Evolutionary conservation across 2,113 vertebrate species (phyloP).

Genomic region (Prinia subflava): DNA sequence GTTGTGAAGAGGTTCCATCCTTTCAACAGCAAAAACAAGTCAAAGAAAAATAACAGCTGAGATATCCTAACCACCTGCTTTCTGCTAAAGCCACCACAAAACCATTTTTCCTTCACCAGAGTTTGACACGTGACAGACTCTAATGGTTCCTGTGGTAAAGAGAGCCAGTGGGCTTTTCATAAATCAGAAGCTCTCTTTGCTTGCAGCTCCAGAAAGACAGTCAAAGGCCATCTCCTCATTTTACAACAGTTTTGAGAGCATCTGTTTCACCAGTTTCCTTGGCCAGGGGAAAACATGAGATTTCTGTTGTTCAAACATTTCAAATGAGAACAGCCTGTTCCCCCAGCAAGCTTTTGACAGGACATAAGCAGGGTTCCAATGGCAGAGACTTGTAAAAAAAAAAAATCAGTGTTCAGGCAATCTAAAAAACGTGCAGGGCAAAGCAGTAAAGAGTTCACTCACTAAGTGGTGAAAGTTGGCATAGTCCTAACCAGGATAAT

Average conservation of each 20-base stretch:
- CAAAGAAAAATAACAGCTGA: not conserved
- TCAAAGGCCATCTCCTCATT: not conserved
- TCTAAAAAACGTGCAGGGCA: not conserved
- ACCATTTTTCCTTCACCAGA: not conserved
- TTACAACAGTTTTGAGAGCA: not conserved
- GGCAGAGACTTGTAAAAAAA: not conserved
- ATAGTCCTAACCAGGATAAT: not conserved
- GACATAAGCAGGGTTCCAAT: not conserved
- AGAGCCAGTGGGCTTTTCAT: not conserved
- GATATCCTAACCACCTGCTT: not conserved
- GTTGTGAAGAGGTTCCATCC: not conserved
- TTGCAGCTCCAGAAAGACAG: not conserved
- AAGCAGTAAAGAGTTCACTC: not conserved
- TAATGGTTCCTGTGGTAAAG: not conserved
- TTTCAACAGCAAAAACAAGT: not conserved
- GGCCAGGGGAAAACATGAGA: not conserved
- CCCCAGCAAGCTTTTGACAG: not conserved
- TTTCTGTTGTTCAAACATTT: not conserved
- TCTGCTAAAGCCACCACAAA: not conserved
- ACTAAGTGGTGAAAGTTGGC: not conserved
- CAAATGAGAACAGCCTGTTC: not conserved
- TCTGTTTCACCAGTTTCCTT: not conserved
- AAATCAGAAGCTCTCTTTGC: not conserved
- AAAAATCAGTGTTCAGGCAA: not conserved
- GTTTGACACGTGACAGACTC: not conserved